A percentile compares a stretch with the other conserved stretches of the same genome.
Evolutionary conservation across 2,113 vertebrate genomes (phyloP).

Genomic region (Pterocles orientalis): DNA sequence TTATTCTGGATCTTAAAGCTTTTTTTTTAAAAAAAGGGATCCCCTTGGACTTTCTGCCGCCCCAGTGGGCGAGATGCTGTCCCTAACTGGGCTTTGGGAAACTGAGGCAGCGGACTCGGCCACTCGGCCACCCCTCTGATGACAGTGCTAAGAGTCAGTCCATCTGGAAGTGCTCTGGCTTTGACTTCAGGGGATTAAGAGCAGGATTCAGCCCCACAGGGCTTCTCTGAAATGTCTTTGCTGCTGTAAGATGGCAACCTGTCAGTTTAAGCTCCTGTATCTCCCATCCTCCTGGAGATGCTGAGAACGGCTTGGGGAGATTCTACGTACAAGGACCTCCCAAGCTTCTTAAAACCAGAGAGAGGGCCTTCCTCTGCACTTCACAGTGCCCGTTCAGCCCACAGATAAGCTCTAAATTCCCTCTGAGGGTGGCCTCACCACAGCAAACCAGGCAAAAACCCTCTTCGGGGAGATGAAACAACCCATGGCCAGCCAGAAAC

Average conservation of each 20-base stretch:
- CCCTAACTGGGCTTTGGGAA: background rate
- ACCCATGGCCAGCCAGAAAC: conserved; percentile 2
- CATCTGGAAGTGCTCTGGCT: background rate
- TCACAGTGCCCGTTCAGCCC: background rate
- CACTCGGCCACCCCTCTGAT: background rate
- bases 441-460: background rate
- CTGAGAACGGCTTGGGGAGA: background rate
- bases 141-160: background rate
- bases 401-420: conserved; percentile 14
- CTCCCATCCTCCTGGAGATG: background rate
- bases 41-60: background rate
- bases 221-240: background rate
- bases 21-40: background rate
- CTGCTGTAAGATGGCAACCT: background rate
- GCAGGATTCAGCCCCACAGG: background rate
- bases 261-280: background rate
- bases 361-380: background rate
- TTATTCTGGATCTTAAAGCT: background rate
- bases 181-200: background rate
- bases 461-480: background rate
- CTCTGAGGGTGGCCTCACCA: conserved; percentile 14
- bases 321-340: background rate
- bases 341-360: background rate
- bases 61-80: background rate
- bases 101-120: background rate